Evolutionary conservation across 2,888 invertebrate genomes (phyloP).

Genomic region (Zonitis immaculata): DNA sequence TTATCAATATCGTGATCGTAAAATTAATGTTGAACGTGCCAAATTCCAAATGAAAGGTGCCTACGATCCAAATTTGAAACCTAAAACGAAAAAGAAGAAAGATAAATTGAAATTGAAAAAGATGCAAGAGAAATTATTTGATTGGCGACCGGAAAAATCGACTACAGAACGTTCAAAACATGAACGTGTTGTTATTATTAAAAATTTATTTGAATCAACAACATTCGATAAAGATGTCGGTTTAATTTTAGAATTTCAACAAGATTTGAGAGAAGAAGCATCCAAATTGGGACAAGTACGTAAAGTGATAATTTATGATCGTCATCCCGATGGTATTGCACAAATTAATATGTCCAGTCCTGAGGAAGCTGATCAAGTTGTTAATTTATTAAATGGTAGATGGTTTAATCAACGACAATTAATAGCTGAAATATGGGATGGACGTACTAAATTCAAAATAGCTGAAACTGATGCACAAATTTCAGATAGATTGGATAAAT

Average conservation of each 20-base stretch:
- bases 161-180: slow-evolving; percentile 80
- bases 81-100: slow-evolving; percentile 82
- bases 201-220: slow-evolving; percentile 85
- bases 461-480: slow-evolving; percentile 87
- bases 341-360: slow-evolving; percentile 86
- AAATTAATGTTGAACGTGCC: slow-evolving; percentile 85
- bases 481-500: slow-evolving; percentile 74
- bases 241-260: slow-evolving; percentile 84
- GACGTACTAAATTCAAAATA: slow-evolving; percentile 80
- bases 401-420: slow-evolving; percentile 86
- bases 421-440: slow-evolving; percentile 90
- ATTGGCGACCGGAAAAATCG: slow-evolving; percentile 94
- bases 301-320: slow-evolving; percentile 86
- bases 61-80: slow-evolving; percentile 89
- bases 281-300: slow-evolving; percentile 86
- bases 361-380: slow-evolving; percentile 87
- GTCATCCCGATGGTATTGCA: slow-evolving; percentile 92
- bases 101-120: slow-evolving; percentile 89
- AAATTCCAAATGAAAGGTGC: slow-evolving; percentile 91
- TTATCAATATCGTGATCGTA: slow-evolving; percentile 70
- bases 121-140: slow-evolving; percentile 89
- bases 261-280: slow-evolving; percentile 85
- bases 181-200: slow-evolving; percentile 88
- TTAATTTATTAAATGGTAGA: slow-evolving; percentile 80
- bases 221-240: slow-evolving; percentile 88